A percentile compares a stretch with the other conserved stretches of the same genome.
These are phyloP conservation scores for Mythimna ferrago DNA, from an alignment of 2,888 invertebrate species.

Conservation along the genomic window DNA sequence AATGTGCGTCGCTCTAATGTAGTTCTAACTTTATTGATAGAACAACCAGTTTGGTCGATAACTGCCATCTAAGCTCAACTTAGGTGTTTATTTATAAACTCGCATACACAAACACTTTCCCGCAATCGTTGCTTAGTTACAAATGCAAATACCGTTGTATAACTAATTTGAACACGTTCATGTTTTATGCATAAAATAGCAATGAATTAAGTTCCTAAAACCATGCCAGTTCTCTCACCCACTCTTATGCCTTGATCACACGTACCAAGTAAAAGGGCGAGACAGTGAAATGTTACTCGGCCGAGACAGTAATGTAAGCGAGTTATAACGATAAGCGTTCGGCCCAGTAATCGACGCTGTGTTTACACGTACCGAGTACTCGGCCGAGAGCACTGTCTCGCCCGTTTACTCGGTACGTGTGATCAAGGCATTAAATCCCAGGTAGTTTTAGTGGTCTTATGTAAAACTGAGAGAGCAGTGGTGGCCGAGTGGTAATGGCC, in stretches of 20 bases:
- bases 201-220: slow-evolving; percentile 17
- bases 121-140: slow-evolving; percentile 26
- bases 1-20: too few species aligned
- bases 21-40: not conserved
- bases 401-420: too few species aligned
- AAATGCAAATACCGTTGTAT: slow-evolving; percentile 6
- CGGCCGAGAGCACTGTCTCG: too few species aligned
- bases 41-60: slow-evolving; percentile 15
- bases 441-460: slow-evolving; percentile 3
- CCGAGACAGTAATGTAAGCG: too few species aligned
- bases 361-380: too few species aligned
- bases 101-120: not conserved
- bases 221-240: slow-evolving; percentile 11
- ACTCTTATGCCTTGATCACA: too few species aligned
- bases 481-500: too few species aligned
- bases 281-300: too few species aligned
- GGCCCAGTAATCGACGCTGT: too few species aligned
- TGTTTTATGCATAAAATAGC: slow-evolving; percentile 35
- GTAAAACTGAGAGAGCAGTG: not conserved
- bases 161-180: slow-evolving; percentile 29
- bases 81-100: not conserved
- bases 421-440: not conserved
- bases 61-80: not conserved
- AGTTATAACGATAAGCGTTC: too few species aligned
- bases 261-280: too few species aligned